Conservation (phyloP, 2,888 invertebrate species). For the Axea sp. region DNA sequence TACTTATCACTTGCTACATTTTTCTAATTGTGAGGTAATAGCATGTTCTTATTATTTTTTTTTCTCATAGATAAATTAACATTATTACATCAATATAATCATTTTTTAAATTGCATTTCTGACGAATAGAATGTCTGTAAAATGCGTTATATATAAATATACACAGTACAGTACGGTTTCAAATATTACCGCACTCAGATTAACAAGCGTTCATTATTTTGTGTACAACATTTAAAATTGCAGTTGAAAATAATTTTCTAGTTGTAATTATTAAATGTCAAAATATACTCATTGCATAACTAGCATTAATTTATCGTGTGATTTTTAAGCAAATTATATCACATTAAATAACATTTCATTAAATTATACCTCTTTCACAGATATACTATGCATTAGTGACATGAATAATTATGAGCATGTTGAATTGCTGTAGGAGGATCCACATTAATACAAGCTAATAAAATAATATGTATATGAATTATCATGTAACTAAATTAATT, state of each 20-base stretch:
- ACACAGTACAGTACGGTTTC: no score
- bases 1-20: no score
- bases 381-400: conserved; percentile 26
- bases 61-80: no score
- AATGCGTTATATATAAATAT: no score
- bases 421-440: conserved; percentile 12
- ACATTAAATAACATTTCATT: neutral
- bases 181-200: no score
- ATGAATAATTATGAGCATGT: conserved; percentile 34
- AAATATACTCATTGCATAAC: neutral
- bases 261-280: neutral
- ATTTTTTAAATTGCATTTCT: no score
- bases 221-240: neutral
- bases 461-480: conserved; percentile 8
- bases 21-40: no score
- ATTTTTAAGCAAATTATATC: conserved; percentile 6
- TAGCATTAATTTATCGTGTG: neutral
- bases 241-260: neutral
- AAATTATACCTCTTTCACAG: conserved; percentile 17
- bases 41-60: no score
- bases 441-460: conserved; percentile 13
- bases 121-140: no score
- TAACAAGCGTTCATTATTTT: conserved; percentile 4
- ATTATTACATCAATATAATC: no score
- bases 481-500: neutral